phyloP scores from a whole-genome alignment of 2,888 invertebrate genomes.

The Drosophila tanythrix region DNA sequence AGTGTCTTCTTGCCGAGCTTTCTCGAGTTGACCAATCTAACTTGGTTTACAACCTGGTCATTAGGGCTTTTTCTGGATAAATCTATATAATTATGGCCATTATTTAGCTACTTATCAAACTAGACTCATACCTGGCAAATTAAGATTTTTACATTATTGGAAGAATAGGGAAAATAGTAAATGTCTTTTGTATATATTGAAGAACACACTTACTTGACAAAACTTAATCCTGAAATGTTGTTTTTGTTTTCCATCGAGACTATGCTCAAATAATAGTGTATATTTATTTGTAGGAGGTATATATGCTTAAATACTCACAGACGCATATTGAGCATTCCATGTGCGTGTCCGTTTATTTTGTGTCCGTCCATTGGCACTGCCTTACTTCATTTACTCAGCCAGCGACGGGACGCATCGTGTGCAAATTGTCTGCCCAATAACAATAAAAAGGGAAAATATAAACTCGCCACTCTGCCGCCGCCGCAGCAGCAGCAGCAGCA shows the following conservation, averaged over 20 bases:
- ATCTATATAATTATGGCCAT: background rate
- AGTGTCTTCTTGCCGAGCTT: background rate
- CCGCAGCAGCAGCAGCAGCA: background rate
- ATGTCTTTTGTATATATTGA: background rate
- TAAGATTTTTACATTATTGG: background rate
- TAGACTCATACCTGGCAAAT: background rate
- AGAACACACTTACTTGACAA: background rate
- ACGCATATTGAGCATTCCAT: conserved; percentile 59
- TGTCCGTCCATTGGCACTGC: conserved; percentile 27
- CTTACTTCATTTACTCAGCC: conserved; percentile 41
- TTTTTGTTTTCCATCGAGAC: conserved; percentile 8
- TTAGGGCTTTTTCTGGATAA: background rate
- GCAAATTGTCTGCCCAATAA: conserved; percentile 66
- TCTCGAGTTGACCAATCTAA: background rate
- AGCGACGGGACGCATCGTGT: conserved; percentile 46
- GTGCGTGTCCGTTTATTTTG: conserved; percentile 45
- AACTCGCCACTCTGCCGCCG: conserved; percentile 51
- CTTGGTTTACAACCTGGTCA: background rate
- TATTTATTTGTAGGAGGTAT: background rate
- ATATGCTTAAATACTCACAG: conserved; percentile 2
- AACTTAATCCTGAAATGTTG: background rate
- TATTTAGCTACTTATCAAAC: background rate
- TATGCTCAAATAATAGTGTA: conserved; percentile 1
- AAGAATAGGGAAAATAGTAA: background rate
- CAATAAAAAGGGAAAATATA: conserved; percentile 65